Conservation (phyloP, 2,888 invertebrate genomes). For the Luffia ferchaultella region DNA sequence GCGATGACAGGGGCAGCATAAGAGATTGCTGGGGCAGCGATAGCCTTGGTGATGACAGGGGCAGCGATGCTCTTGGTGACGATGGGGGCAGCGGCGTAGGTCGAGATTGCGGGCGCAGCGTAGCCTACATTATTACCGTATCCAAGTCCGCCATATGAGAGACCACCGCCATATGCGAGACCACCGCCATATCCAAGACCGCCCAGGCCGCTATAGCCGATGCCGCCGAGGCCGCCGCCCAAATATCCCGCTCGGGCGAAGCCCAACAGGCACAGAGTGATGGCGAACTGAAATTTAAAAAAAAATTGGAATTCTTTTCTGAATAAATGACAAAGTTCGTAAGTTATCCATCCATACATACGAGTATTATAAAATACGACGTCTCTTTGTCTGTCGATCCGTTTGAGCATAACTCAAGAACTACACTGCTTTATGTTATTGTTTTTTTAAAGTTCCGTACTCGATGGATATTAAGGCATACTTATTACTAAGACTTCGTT, state of each 20-base stretch:
- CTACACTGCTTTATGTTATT: too few relatives aligned
- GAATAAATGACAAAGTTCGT: too few relatives aligned
- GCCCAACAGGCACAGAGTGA: slow-evolving; percentile 30
- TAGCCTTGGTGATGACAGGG: slow-evolving; percentile 19
- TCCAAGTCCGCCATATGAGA: slow-evolving; percentile 32
- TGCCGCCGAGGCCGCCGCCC: slow-evolving; percentile 17
- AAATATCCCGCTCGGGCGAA: slow-evolving; percentile 30
- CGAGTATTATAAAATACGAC: too few relatives aligned
- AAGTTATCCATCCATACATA: too few relatives aligned
- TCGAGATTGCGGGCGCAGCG: slow-evolving; percentile 35
- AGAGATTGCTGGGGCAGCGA: slow-evolving; percentile 37
- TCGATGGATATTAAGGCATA: too few relatives aligned
- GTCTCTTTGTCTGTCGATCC: too few relatives aligned
- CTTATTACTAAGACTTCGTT: too few relatives aligned
- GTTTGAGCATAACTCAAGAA: too few relatives aligned
- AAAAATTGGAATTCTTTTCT: too few relatives aligned
- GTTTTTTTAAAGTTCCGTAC: too few relatives aligned
- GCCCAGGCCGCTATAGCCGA: slow-evolving; percentile 11
- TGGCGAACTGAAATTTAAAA: slow-evolving; percentile 26
- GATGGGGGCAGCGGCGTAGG: slow-evolving; percentile 37
- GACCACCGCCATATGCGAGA: slow-evolving; percentile 10
- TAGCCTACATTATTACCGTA: slow-evolving; percentile 26
- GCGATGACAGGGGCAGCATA: slow-evolving; percentile 24
- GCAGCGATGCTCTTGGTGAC: slow-evolving; percentile 24
- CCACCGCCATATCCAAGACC: too few relatives aligned